These are phyloP conservation scores for Acrocephalus scirpaceus DNA, from an alignment of 2,797 vertebrate genomes.

Conservation along the genomic window DNA sequence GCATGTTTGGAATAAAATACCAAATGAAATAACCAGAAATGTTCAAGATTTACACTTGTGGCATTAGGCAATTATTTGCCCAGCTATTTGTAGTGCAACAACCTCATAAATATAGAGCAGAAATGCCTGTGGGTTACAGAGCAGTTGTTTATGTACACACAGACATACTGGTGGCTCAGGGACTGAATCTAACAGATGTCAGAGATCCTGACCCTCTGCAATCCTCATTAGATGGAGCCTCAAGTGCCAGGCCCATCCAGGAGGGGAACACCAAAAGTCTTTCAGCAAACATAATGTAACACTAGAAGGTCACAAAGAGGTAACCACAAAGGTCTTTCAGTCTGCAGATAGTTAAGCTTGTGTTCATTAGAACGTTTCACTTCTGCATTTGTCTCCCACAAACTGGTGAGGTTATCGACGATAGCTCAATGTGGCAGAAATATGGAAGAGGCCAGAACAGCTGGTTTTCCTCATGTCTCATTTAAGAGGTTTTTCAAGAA, in stretches of 20 bases:
- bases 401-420: background rate
- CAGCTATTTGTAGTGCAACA: background rate
- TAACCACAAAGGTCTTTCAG: background rate
- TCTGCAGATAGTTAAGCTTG: background rate
- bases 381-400: background rate
- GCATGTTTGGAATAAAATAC: background rate
- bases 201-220: background rate
- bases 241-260: background rate
- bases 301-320: background rate
- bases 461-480: background rate
- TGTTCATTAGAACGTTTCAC: background rate
- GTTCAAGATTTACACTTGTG: background rate
- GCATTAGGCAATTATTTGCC: background rate
- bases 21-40: background rate
- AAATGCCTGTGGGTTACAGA: background rate
- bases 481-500: background rate
- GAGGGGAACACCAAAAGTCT: fast-evolving
- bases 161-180: background rate
- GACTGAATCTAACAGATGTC: background rate
- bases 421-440: background rate
- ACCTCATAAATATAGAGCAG: background rate
- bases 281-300: background rate
- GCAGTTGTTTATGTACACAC: background rate
- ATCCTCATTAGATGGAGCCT: background rate
- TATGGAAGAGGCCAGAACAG: background rate